Percentiles rank a stretch among this genome's conserved stretches.
phyloP scores from a whole-genome alignment of 2,113 vertebrate species.

The Melospiza melodia region DNA sequence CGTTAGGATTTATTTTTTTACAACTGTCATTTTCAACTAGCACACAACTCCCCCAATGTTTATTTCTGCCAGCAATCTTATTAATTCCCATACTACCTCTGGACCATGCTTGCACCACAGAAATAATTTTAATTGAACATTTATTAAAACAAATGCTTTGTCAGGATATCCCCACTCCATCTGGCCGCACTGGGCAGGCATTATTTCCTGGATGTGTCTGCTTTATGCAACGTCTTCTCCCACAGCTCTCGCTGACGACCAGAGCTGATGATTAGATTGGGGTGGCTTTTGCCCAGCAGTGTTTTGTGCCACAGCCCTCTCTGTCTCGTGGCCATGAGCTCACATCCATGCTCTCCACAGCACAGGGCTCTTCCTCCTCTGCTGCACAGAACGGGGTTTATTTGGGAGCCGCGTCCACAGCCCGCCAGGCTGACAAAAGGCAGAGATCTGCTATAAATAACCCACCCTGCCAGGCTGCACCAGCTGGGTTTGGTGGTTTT shows the following conservation, averaged over 20 bases:
- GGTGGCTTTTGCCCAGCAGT: not conserved
- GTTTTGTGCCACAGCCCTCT: not conserved
- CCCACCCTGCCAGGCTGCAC: not conserved
- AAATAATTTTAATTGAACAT: conserved; percentile 53
- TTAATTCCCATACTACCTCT: conserved; percentile 54
- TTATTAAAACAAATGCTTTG: conserved; percentile 59
- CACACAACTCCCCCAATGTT: not conserved
- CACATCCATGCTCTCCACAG: not conserved
- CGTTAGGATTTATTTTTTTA: not conserved
- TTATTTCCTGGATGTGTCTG: conserved; percentile 57
- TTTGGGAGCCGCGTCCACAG: not conserved
- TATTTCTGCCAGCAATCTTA: conserved; percentile 10
- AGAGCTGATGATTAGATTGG: conserved; percentile 51
- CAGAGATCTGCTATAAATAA: conserved; percentile 40
- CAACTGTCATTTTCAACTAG: not conserved
- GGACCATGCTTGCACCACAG: conserved; percentile 12
- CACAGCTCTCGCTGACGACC: conserved; percentile 8
- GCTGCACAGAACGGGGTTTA: not conserved
- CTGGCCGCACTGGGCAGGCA: conserved; percentile 48
- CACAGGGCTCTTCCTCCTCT: conserved; percentile 3
- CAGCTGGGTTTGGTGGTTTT: not conserved
- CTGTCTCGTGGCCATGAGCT: not conserved
- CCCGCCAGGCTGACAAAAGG: conserved; percentile 11
- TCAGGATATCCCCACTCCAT: conserved; percentile 57
- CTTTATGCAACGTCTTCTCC: conserved; percentile 33